Evolutionary conservation across 2,888 invertebrate genomes (phyloP).

Genomic region (Anaspis maculata): DNA sequence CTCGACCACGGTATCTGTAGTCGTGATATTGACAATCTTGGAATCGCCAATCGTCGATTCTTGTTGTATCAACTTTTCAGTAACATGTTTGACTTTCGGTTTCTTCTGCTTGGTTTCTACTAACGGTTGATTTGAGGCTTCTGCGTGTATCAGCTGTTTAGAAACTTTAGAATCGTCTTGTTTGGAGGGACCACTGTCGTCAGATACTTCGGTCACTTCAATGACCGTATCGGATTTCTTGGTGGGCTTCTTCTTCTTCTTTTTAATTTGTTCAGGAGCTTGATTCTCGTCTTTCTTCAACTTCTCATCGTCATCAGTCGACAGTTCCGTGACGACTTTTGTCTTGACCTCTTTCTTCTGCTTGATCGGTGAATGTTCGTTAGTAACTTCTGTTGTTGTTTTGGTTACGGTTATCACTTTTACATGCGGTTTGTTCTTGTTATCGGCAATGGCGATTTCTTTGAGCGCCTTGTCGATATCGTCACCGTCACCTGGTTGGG

Average conservation of each 20-base stretch:
- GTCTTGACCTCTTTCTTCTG: conserved; percentile 24
- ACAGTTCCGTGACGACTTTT: conserved; percentile 20
- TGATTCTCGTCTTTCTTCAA: conserved; percentile 18
- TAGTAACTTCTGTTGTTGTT: conserved; percentile 18
- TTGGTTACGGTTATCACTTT: conserved; percentile 21
- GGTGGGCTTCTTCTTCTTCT: conserved; percentile 12
- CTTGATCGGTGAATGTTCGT: conserved; percentile 27
- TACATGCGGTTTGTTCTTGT: conserved; percentile 19
- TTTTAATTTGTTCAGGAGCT: conserved; percentile 10
- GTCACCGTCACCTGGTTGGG: conserved; percentile 28
- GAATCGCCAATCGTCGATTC: too few species aligned
- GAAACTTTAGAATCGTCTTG: conserved; percentile 3
- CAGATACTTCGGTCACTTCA: conserved; percentile 6
- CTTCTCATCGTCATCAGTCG: conserved; percentile 25
- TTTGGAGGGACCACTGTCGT: neutral
- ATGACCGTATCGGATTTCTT: conserved; percentile 13
- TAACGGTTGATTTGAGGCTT: too few species aligned
- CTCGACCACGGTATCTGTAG: too few species aligned
- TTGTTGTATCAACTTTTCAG: conserved; percentile 1
- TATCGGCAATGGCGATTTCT: conserved; percentile 35
- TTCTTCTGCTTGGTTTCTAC: conserved; percentile 4
- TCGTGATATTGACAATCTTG: too few species aligned
- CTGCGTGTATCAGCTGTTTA: too few species aligned
- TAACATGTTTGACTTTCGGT: conserved; percentile 2
- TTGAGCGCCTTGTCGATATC: conserved; percentile 44